Percentiles rank a stretch among this genome's conserved stretches.
Conservation (phyloP, 2,888 invertebrate genomes). For the Lasioglossum leucozonium region DNA sequence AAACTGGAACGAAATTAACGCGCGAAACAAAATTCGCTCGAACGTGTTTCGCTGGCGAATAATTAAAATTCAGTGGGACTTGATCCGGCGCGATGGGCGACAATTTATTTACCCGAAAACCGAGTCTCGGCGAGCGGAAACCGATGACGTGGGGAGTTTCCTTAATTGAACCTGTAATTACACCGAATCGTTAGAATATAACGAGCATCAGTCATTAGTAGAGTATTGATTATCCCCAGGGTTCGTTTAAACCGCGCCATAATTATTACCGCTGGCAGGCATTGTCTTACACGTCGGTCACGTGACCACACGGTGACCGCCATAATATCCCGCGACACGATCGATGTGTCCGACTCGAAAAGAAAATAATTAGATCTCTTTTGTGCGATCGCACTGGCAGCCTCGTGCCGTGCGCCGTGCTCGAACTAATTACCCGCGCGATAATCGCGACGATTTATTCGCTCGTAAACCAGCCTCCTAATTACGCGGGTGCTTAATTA, state of each 20-base stretch:
- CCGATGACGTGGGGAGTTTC: neutral
- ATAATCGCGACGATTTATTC: conserved; percentile 28
- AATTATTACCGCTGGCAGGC: neutral
- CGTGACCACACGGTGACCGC: neutral
- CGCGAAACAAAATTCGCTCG: neutral
- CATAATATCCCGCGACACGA: neutral
- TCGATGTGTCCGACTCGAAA: neutral
- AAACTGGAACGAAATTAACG: neutral
- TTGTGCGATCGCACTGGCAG: neutral
- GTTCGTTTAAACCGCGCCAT: neutral
- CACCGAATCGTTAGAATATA: neutral
- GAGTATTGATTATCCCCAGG: neutral
- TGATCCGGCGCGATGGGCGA: neutral
- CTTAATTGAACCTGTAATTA: neutral
- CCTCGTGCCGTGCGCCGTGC: neutral
- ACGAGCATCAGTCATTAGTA: neutral
- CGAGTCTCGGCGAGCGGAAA: neutral
- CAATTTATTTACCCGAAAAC: neutral
- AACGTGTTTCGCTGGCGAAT: neutral
- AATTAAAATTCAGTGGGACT: neutral
- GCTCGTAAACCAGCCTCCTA: conserved; percentile 30
- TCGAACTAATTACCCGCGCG: conserved; percentile 10
- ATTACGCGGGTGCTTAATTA: conserved; percentile 41
- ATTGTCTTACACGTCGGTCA: neutral
- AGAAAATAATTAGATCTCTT: neutral